Conservation (phyloP, 2,888 invertebrate genomes). For the Perdita meconis region DNA sequence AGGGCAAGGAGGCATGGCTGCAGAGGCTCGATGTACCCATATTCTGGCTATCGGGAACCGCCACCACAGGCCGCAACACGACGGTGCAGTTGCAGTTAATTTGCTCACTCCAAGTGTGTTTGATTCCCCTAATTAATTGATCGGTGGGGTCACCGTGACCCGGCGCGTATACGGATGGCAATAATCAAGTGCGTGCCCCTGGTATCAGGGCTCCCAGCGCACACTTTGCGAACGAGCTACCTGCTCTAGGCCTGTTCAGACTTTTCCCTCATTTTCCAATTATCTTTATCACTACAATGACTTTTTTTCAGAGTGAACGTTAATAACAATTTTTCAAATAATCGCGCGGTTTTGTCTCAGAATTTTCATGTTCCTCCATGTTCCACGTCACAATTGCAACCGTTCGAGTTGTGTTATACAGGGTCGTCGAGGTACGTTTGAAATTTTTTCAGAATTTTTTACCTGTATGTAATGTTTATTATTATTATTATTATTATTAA, state of each 20-base stretch:
- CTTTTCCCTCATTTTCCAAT: no score
- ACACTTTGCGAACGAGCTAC: not conserved
- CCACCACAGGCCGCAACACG: slow-evolving; percentile 80
- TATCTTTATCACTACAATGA: no score
- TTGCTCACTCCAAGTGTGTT: slow-evolving; percentile 84
- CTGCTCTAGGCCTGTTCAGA: not conserved
- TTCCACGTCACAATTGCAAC: no score
- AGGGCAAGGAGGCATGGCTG: not conserved
- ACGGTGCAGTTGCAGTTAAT: slow-evolving; percentile 85
- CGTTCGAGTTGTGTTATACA: no score
- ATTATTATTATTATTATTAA: no score
- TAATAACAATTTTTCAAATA: no score
- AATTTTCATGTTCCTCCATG: no score
- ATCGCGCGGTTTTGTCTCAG: no score
- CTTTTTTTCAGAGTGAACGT: not conserved
- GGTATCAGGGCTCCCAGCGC: slow-evolving; percentile 53
- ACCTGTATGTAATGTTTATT: no score
- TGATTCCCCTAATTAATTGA: slow-evolving; percentile 85
- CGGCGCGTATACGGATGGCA: slow-evolving; percentile 78
- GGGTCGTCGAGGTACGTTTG: no score
- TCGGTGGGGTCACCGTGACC: slow-evolving; percentile 79
- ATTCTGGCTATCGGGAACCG: slow-evolving; percentile 63
- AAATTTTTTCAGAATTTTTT: no score
- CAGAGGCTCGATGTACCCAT: slow-evolving; percentile 34
- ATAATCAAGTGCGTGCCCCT: slow-evolving; percentile 80